A percentile compares a stretch with the other conserved stretches of the same genome.
phyloP scores from a whole-genome alignment of 2,888 invertebrate species.

The Aplocera efformata region DNA sequence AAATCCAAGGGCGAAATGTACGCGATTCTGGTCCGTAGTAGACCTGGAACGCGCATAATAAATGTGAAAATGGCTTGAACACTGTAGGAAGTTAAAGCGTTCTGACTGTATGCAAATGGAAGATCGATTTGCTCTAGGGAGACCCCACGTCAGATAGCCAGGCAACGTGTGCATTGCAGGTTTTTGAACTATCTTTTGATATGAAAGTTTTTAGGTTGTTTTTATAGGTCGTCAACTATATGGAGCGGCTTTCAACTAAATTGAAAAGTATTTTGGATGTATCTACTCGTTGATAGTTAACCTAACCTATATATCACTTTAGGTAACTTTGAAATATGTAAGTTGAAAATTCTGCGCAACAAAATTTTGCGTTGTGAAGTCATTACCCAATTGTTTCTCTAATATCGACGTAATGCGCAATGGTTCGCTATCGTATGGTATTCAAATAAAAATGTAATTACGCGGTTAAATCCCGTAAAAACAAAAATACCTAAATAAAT shows the following conservation, averaged over 20 bases:
- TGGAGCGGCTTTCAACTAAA: conserved; percentile 28
- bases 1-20: conserved; percentile 47
- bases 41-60: conserved; percentile 4
- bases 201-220: conserved; percentile 8
- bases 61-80: conserved; percentile 36
- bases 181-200: conserved; percentile 17
- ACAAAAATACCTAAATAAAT: too few species aligned
- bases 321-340: too few species aligned
- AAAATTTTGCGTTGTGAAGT: too few species aligned
- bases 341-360: too few species aligned
- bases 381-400: too few species aligned
- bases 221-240: conserved; percentile 5
- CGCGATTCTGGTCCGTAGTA: conserved; percentile 39
- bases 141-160: conserved; percentile 51
- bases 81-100: conserved; percentile 35
- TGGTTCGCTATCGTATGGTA: too few species aligned
- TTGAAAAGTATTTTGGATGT: conserved; percentile 2
- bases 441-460: too few species aligned
- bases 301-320: too few species aligned
- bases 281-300: too few species aligned
- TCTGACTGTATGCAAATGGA: conserved; percentile 35
- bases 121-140: conserved; percentile 76
- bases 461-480: too few species aligned
- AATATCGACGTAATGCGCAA: too few species aligned
- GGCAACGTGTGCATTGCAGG: conserved; percentile 14